Base-by-base conservation (phyloP, 1,140 invertebrate species). In the Trachelipus rathkii region DNA sequence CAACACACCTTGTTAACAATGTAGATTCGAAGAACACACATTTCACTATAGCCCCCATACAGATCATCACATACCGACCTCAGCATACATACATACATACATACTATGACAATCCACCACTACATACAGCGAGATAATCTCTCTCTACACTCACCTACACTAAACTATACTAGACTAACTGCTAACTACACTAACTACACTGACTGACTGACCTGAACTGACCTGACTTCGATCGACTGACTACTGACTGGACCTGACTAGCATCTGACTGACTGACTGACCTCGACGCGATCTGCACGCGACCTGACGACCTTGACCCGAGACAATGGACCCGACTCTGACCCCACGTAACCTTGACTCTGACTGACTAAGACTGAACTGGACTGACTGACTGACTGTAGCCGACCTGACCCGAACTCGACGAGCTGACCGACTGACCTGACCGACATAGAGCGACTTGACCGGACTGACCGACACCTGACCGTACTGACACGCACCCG, bases 291-390 rank as follows among this genome's bases (percentile, higher is more conserved):
- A 19, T 10, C 21, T 9, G 71, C 73, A 74, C 69, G 71, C 73
- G 73, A 46, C 73, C 73, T 75, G 73, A 75, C 73, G 73, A 46
- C 73, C 69, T 75, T 67, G 71, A 67, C 71, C 69, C 73, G 69
- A 74, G 73, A 75, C 73, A 74, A 46, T 74, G 69, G 73, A 46
- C 73, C 73, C 71, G 73, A 75, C 73, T 10, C 71, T 24, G 69
- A 70, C 69, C n/a, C 9, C 9, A 0, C 74, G 71, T 8, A 72
- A 76, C 72, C 7, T 68, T 75, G 74, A 75, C 74, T 76, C 44
- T 9, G 46, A 50, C 74, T 76, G 74, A 75, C 74, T 76, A 5
- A 74, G 45, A 6, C 8, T 53, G 45, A 5, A 76, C 74, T 76
- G 74, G 46, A 50, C 46, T 50, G 46, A 50, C 73, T 74, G 73